Base-by-base conservation (phyloP, 2,797 vertebrate species). In the Acipenser transmontanus region DNA sequence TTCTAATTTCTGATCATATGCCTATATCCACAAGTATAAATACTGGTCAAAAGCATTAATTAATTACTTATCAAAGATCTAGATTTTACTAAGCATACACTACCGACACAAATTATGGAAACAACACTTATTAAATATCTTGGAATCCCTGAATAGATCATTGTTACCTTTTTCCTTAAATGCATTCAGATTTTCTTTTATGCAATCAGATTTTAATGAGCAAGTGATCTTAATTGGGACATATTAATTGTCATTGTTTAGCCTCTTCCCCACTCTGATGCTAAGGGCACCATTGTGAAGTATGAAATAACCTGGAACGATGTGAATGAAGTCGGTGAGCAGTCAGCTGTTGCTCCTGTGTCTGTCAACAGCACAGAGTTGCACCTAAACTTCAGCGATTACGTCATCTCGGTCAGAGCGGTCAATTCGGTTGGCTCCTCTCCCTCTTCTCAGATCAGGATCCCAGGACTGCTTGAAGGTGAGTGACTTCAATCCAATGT, bases 261-360 rank as follows among this genome's bases (percentile, higher is more conserved):
- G 90, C 82, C 77, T 71, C 74, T 88, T 64, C 82, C 82, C 12
- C 67, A 0, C 4, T 71, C 71, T 63, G 72, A 88, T 66, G 84
- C 80, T 73, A 85, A 86, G 0, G 89, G 88, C 6, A 73, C 59
- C 48, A 69, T 91, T 63, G 75, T 64, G 7, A 66, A 64, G 9
- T 92, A 85, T 20, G 71, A 85, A 52, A 74, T 91, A 52, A 86
- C 78, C 63, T 48, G 84, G 59, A 83, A 75, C 74, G 85, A 74
- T 8, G 8, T 66, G 8, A 78, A 78, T n/a, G 73, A 77, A 64
- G 75, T 73, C 47, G 1, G 62, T 2, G 72, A 74, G 69, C 72
- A 64, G 69, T 72, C 68, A 5, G 8, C 76, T 8, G 61, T 34
- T 57, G 4, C 14, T 11, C 54, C 8, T 10, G 84, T n/a, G 49